phyloP scores from a whole-genome alignment of 2,888 invertebrate species.

The Zaprionus obscuricornis region DNA sequence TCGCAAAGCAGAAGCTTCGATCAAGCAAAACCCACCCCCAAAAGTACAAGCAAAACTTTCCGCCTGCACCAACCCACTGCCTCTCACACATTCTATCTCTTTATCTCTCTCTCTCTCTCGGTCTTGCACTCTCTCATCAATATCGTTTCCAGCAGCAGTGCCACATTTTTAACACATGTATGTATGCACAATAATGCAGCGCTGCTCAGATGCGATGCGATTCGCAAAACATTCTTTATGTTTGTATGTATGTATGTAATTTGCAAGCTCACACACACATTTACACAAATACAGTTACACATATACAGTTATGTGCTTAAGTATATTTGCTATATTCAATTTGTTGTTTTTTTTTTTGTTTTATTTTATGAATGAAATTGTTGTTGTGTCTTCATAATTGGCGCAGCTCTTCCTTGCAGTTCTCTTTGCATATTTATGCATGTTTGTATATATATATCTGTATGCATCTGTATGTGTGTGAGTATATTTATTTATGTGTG shows the following conservation, averaged over 20 bases:
- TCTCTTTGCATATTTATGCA: slow-evolving; percentile 4
- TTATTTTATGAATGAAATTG: slow-evolving; percentile 65
- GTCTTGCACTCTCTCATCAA: too few species aligned
- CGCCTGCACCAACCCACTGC: slow-evolving; percentile 13
- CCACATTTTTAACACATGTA: slow-evolving; percentile 64
- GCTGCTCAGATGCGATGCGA: too few species aligned
- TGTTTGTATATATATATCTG: too few species aligned
- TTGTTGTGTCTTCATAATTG: slow-evolving; percentile 57
- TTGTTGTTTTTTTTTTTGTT: not conserved
- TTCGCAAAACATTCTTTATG: too few species aligned
- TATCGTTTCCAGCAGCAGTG: slow-evolving; percentile 20
- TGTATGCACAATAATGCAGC: slow-evolving; percentile 16
- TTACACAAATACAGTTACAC: too few species aligned
- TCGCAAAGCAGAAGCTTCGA: slow-evolving; percentile 57
- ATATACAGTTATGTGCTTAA: too few species aligned
- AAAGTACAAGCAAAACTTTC: slow-evolving; percentile 1
- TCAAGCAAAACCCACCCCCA: slow-evolving; percentile 17
- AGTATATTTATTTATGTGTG: slow-evolving; percentile 16
- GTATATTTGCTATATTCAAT: too few species aligned
- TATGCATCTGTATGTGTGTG: not conserved
- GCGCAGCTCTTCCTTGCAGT: slow-evolving; percentile 18
- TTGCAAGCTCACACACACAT: slow-evolving; percentile 20
- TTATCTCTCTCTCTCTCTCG: too few species aligned
- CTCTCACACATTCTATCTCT: too few species aligned
- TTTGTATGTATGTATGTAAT: slow-evolving; percentile 4